These are phyloP conservation scores for Apodemia mormo DNA, from an alignment of 2,888 invertebrate species.

Conservation along the genomic window DNA sequence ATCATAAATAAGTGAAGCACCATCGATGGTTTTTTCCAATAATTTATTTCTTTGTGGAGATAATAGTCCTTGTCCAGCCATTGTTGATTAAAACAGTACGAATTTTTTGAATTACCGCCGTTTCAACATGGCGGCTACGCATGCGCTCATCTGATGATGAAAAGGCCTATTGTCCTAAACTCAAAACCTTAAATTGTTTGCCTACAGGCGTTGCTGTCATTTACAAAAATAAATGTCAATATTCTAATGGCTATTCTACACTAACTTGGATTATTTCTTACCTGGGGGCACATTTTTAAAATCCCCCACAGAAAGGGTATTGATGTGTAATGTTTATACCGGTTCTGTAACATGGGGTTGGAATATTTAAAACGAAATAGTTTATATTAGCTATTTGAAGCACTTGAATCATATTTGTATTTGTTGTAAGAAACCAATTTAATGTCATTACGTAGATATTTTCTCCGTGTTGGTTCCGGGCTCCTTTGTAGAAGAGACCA, in stretches of 20 bases:
- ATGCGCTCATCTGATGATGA: too few species aligned
- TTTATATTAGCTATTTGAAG: not conserved
- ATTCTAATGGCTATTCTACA: not conserved
- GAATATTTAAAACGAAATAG: not conserved
- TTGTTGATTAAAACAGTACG: too few species aligned
- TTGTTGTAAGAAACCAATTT: not conserved
- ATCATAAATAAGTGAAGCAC: too few species aligned
- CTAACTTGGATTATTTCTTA: not conserved
- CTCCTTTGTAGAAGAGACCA: too few species aligned
- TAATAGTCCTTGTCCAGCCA: too few species aligned
- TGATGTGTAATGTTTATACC: not conserved
- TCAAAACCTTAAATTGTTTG: not conserved
- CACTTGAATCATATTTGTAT: not conserved
- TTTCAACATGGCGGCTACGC: too few species aligned
- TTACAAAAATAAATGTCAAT: not conserved
- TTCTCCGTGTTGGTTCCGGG: too few species aligned
- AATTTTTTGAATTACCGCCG: too few species aligned
- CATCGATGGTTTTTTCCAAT: too few species aligned
- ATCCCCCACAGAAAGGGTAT: slow-evolving; percentile 6
- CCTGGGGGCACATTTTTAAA: not conserved
- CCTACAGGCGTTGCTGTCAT: not conserved
- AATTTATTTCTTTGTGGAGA: too few species aligned
- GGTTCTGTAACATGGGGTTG: slow-evolving; percentile 1
- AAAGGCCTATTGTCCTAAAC: not conserved
- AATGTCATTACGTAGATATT: not conserved